Evolutionary conservation across 2,888 invertebrate species (phyloP), one percentile per base, ranked within the genome.

Genomic region (Pollenia labialis): DNA sequence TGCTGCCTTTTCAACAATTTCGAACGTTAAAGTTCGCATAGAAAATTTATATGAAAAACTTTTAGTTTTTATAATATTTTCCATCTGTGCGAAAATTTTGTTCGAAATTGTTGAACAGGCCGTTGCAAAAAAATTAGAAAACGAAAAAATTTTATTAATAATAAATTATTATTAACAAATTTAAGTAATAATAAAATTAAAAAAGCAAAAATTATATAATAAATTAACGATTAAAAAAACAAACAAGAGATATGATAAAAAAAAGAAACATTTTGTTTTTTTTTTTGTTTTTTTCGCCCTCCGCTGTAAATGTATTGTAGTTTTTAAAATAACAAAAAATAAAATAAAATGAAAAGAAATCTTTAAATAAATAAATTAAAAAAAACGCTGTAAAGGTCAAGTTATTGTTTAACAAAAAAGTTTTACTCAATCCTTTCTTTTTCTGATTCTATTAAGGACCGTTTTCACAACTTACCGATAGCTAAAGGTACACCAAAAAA

Each of bases 241-340:
- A 40, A 87, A 87, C 14, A 69, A 16, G 64, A 79, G 50, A 82
- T 72, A 83, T 80, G 60, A 58, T 54, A 75, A 23, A 23, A 56
- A 74, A 42, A 74, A 66, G 74, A 85, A 84, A 87, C 50, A 68
- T 58, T 68, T 79, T 62, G 79, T 89, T 89, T 90, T 91, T 92
- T 92, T 92, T 92, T 92, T 92, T 91, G 91, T 92, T 92, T 92
- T 90, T 93, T 92, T 92, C 92, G 92, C 93, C 93, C 93, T 93
- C 92, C 93, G 93, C 93, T 93, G 93, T 93, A 93, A 92, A 93
- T 93, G 93, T 93, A 93, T 93, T 93, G 93, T 93, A 93, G 93
- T 92, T 93, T 92, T 93, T 91, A 92, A 93, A 91, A 92, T 92
- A 91, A 90, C 90, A 90, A 90, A 91, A 89, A 90, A 92, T 90